phyloP scores from a whole-genome alignment of 2,888 invertebrate genomes.

The Disparrhopalites patrizii region DNA sequence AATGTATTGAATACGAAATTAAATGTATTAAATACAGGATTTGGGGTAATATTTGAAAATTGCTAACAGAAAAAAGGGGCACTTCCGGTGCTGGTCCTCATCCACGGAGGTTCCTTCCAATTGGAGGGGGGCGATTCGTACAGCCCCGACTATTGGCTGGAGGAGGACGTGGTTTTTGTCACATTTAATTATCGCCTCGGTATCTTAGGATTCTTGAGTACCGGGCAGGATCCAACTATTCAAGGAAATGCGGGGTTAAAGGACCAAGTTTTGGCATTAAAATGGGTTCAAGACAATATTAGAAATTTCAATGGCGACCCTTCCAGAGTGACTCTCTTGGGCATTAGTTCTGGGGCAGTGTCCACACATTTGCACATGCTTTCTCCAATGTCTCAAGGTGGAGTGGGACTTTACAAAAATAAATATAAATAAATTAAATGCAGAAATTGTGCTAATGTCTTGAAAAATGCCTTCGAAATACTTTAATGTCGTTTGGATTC shows the following conservation, averaged over 20 bases:
- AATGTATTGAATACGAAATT: no score
- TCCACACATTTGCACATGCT: slow-evolving; percentile 41
- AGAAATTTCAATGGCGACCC: slow-evolving; percentile 32
- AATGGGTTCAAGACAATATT: slow-evolving; percentile 37
- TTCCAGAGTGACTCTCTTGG: slow-evolving; percentile 22
- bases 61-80: slow-evolving; percentile 1
- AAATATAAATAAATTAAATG: background rate
- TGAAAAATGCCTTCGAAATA: no score
- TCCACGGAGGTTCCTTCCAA: slow-evolving; percentile 43
- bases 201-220: slow-evolving; percentile 33
- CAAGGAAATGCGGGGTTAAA: slow-evolving; percentile 40
- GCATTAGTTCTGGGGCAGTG: slow-evolving; percentile 36
- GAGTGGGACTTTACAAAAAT: background rate
- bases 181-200: slow-evolving; percentile 40
- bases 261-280: slow-evolving; percentile 34
- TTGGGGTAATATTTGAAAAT: no score
- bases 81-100: slow-evolving; percentile 37
- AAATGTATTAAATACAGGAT: background rate
- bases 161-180: slow-evolving; percentile 38
- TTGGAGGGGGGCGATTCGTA: slow-evolving; percentile 37
- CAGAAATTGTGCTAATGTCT: background rate
- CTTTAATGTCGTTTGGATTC: background rate
- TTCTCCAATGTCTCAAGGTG: slow-evolving; percentile 40
- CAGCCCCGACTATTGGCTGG: slow-evolving; percentile 35
- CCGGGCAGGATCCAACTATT: slow-evolving; percentile 22